These are phyloP conservation scores for Zaprionus lineosus DNA, from an alignment of 2,888 invertebrate genomes.

Conservation along the genomic window DNA sequence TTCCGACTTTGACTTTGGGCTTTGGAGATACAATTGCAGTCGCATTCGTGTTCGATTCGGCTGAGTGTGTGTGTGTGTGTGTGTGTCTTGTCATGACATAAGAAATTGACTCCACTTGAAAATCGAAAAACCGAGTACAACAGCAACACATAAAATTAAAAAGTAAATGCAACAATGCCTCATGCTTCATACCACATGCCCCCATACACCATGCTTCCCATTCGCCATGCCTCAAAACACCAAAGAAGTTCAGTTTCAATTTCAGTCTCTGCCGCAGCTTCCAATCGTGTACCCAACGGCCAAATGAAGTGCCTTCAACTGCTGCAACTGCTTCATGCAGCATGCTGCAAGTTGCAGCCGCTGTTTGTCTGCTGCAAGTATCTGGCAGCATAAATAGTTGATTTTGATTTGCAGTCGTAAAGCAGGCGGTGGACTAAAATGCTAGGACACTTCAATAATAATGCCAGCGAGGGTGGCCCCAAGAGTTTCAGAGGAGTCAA, in stretches of 20 bases:
- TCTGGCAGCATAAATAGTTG: conserved; percentile 54
- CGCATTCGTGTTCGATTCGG: conserved; percentile 43
- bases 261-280: no score
- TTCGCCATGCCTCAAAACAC: no score
- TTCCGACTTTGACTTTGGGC: conserved; percentile 41
- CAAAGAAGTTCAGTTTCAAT: conserved; percentile 28
- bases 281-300: conserved; percentile 50
- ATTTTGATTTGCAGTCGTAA: conserved; percentile 62
- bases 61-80: no score
- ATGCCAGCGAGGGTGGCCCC: conserved; percentile 38
- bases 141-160: conserved; percentile 65
- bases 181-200: not conserved
- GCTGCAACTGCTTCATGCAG: conserved; percentile 33
- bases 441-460: conserved; percentile 41
- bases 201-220: conserved; percentile 12
- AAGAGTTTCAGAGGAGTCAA: no score
- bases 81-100: conserved; percentile 71
- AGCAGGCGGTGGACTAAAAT: conserved; percentile 20
- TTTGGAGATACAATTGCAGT: conserved; percentile 29
- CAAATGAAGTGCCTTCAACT: conserved; percentile 63
- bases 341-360: conserved; percentile 16
- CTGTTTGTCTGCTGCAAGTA: conserved; percentile 14
- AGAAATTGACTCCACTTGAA: conserved; percentile 79
- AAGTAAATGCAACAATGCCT: conserved; percentile 67
- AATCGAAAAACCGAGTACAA: conserved; percentile 73